phyloP scores from a whole-genome alignment of 2,113 vertebrate species.

The Mus pahari region DNA sequence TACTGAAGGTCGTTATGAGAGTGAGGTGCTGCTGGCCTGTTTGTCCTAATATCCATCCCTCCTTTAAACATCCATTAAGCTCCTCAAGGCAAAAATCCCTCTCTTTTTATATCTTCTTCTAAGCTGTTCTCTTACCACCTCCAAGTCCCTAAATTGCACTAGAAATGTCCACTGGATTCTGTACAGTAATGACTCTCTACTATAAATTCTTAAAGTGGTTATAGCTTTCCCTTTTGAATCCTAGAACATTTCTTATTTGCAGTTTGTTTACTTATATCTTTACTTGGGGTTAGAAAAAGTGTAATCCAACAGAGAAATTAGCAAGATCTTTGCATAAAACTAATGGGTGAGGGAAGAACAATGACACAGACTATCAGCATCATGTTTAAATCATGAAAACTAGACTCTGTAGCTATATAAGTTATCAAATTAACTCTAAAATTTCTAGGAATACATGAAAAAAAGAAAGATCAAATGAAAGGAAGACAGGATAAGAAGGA shows the following conservation, averaged over 20 bases:
- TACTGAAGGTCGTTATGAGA: neutral
- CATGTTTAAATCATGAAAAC: neutral
- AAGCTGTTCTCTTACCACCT: neutral
- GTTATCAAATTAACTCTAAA: neutral
- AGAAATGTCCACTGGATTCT: neutral
- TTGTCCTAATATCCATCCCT: neutral
- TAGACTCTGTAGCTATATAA: neutral
- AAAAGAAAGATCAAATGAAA: neutral
- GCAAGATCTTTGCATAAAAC: neutral
- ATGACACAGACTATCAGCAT: neutral
- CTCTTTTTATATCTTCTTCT: neutral
- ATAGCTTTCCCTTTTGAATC: neutral
- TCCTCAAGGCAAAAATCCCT: neutral
- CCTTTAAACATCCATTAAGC: accelerated
- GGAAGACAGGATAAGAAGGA: neutral
- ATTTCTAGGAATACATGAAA: neutral
- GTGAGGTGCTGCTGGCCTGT: neutral
- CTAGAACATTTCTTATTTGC: neutral
- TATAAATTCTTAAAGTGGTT: neutral
- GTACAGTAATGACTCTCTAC: neutral
- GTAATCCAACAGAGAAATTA: neutral
- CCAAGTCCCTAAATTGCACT: too few species aligned
- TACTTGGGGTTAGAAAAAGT: neutral
- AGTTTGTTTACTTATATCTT: neutral
- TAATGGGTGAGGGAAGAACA: neutral